These are phyloP conservation scores for Phylloscopus trochiloides DNA, from an alignment of 2,113 vertebrate species.

Conservation along the genomic window DNA sequence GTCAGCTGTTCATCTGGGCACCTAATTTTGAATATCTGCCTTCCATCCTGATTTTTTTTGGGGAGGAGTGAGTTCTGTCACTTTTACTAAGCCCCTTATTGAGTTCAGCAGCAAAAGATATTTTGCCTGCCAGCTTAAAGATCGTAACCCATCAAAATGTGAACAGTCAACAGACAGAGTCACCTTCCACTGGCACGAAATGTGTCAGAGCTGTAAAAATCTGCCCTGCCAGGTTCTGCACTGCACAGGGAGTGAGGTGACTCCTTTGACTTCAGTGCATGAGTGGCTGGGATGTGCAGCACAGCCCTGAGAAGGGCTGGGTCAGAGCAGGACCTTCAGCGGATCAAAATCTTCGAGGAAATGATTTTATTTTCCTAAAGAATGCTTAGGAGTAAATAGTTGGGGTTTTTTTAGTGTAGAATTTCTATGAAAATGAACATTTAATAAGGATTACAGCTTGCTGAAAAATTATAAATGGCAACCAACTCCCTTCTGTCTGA, in stretches of 20 bases:
- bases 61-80: background rate
- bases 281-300: background rate
- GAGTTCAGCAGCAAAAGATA: background rate
- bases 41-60: background rate
- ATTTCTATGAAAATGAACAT: background rate
- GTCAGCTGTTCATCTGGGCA: background rate
- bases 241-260: background rate
- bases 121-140: background rate
- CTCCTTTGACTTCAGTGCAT: background rate
- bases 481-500: background rate
- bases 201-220: no score
- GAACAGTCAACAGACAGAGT: background rate
- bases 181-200: background rate
- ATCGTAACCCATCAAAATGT: background rate
- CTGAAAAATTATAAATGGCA: background rate
- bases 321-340: background rate
- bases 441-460: background rate
- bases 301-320: background rate
- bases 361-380: background rate
- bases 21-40: background rate
- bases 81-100: background rate
- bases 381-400: background rate
- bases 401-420: background rate
- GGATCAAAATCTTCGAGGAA: background rate
- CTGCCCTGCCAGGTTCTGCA: background rate